Percentiles rank a stretch among this genome's conserved stretches.
phyloP scores from a whole-genome alignment of 2,797 vertebrate species.

The Carduelis carduelis region DNA sequence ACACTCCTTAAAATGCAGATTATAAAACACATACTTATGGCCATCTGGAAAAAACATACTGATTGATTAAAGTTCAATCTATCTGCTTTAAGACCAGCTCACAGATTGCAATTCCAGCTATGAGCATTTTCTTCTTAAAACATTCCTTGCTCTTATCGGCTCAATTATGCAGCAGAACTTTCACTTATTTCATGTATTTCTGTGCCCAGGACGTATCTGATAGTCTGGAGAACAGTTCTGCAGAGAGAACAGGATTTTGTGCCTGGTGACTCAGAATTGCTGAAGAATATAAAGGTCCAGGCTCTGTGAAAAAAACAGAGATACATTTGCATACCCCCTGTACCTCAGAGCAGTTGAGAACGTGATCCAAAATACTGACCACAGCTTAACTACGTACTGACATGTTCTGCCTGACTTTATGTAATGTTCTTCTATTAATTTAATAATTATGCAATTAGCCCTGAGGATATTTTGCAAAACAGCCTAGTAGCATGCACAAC shows the following conservation, averaged over 20 bases:
- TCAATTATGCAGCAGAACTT: constrained; percentile 61
- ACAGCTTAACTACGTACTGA: background rate
- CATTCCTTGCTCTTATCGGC: constrained; percentile 53
- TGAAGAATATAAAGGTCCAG: background rate
- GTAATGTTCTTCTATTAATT: background rate
- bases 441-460: background rate
- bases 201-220: constrained; percentile 32
- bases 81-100: constrained; percentile 61
- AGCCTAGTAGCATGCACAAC: background rate
- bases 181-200: constrained; percentile 63
- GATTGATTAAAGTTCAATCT: constrained; percentile 71
- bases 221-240: constrained; percentile 37
- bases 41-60: constrained; percentile 70
- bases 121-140: constrained; percentile 62
- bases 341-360: background rate
- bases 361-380: background rate
- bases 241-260: constrained; percentile 42
- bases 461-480: background rate
- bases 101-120: constrained; percentile 61
- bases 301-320: background rate
- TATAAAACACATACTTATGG: constrained; percentile 55
- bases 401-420: background rate
- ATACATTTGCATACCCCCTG: background rate
- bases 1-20: constrained; percentile 49
- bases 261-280: constrained; percentile 46